Evolutionary conservation across 2,888 invertebrate species (phyloP), one percentile per base, ranked within the genome.

Genomic region (Pristionchus arcanus): DNA sequence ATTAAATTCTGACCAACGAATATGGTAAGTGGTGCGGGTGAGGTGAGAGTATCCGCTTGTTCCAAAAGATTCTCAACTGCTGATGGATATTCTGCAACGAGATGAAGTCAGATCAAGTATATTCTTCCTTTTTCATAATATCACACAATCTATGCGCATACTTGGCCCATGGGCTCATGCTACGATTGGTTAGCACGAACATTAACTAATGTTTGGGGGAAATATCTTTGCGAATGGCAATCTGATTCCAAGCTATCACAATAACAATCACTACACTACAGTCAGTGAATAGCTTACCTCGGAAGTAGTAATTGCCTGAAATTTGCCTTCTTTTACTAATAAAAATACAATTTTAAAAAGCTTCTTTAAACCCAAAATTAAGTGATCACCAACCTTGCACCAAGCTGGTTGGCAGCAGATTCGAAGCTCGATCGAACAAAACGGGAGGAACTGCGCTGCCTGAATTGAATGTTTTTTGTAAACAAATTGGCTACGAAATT

Each of bases 391-490:
- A 95, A 96, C 97, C 97, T 95, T 98, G 98, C 87, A 98, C 96
- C 96, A 98, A 97, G 95, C 97, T 97, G 15, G 97, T 96, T 5
- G 98, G 98, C 91, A 98, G 96, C 90, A 98, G 96, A 92, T 97
- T 97, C 93, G 98, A 96, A 3, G 98, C 98, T 93, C 98, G 97
- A 96, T 99, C 98, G 25, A 98, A 97, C 90, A 98, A 96, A 95
- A 98, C 98, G 5, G 97, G 97, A 95, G 97, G 98, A 90, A 98
- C 96, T 0, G 98, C 97, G 63, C 97, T 98, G 0, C 84, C 96
- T 92, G 91, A 25, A 89, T 16, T n/a, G 4, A n/a, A 63, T 55
- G 16, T 15, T 3, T 55, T 55, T 19, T 55, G 13, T 55, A 9
- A 55, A 55, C 53, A 53, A 42, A 5, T 42, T 42, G 42, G 42